Evolutionary conservation across 1,140 invertebrate species (phyloP), one percentile per base, ranked within the genome.

Genomic region (Lutraria rhynchaena): DNA sequence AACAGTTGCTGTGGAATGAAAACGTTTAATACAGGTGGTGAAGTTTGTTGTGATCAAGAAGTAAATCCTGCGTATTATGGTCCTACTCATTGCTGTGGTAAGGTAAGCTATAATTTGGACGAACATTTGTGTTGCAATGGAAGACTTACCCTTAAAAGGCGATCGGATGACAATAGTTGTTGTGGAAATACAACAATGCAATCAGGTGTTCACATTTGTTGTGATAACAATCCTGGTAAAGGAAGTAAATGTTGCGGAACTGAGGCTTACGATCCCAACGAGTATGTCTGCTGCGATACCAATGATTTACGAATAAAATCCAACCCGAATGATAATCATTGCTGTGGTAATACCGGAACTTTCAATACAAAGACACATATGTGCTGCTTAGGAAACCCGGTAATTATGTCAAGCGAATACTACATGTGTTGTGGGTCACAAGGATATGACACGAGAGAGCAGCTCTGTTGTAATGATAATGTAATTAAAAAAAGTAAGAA

Each of bases 391-490:
- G 70, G 70, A 35, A 76, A 46, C 22, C 41, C 60, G 33, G 24
- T 49, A 2, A n/a, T 27, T 2, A 63, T 35, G 27, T 46, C 22
- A 19, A 51, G 58, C 24, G 74, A 65, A 33, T 33, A 49, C 11
- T 60, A 13, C 5, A 58, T 37, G 41, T 76, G 74, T 65, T 76
- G 74, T 24, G 74, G 74, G n/a, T 29, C 24, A 51, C 3, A 35
- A 35, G 46, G 74, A 35, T 76, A 63, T 44, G 55, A 76, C 41
- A 11, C 33, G 7, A 11, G 19, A 37, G n/a, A 31, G n/a, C 29
- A 63, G n/a, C 17, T 76, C 51, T 76, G 74, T 53, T 76, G 74
- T 46, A 22, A 65, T n/a, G 60, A 19, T n/a, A 44, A 63, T 15
- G 33, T 65, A 3, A 46, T 63, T 2, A 53, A 49, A 19, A 76